Conservation (phyloP, 1,140 invertebrate genomes). For the Panagrolaimus sp. region DNA sequence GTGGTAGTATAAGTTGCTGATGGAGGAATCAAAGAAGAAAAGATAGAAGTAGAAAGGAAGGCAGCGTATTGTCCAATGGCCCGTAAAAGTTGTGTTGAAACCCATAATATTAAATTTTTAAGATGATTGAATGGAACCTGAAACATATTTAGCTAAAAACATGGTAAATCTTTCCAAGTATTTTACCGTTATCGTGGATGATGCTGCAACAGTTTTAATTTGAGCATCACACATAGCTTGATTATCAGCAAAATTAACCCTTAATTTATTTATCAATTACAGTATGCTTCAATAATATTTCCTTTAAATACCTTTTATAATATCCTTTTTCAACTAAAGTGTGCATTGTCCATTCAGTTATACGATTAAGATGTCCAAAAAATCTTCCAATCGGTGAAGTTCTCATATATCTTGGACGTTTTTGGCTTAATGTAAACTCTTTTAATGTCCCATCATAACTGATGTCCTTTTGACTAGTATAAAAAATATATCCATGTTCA, state of each 20-base stretch:
- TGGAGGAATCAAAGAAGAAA: background rate
- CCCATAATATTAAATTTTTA: conserved; percentile 10
- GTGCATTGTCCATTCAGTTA: conserved; percentile 56
- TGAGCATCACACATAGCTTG: conserved; percentile 42
- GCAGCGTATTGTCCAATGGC: conserved; percentile 7
- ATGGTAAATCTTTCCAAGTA: too few relatives aligned
- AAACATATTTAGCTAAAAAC: conserved; percentile 9
- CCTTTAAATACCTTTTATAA: conserved; percentile 45
- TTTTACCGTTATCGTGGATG: background rate
- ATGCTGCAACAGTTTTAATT: background rate
- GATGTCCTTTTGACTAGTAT: conserved; percentile 46
- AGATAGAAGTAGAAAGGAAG: conserved; percentile 10
- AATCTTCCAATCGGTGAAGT: conserved; percentile 43
- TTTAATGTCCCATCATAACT: conserved; percentile 36
- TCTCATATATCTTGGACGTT: conserved; percentile 19
- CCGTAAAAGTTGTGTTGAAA: conserved; percentile 6
- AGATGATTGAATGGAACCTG: conserved; percentile 11
- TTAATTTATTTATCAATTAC: conserved; percentile 20
- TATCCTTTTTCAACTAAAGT: conserved; percentile 48
- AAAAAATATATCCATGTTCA: conserved; percentile 55
- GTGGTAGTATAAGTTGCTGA: conserved; percentile 24
- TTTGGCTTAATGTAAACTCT: conserved; percentile 16
- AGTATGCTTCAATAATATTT: conserved; percentile 16
- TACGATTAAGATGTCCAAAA: conserved; percentile 53
- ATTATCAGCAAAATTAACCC: conserved; percentile 29